Conservation (phyloP, 1,140 invertebrate species). For the Potamilus streckersoni region DNA sequence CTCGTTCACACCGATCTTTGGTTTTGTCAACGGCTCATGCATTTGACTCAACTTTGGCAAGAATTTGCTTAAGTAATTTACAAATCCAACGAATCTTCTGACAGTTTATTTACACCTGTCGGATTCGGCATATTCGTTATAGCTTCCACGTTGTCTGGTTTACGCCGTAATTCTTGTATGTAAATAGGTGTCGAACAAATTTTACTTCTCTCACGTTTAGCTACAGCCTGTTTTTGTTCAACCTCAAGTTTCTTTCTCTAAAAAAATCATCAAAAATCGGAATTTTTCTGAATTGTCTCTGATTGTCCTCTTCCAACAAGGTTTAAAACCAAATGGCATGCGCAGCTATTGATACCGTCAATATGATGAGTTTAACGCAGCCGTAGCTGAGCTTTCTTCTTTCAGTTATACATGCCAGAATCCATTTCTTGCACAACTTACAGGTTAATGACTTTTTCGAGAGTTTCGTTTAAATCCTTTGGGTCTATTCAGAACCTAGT, state of each 20-base stretch:
- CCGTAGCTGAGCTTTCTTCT: constrained; percentile 5
- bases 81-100: constrained; percentile 30
- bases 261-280: no score
- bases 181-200: no score
- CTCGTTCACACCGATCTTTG: constrained; percentile 9
- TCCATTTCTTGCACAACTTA: constrained; percentile 23
- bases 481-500: constrained; percentile 18
- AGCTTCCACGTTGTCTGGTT: no score
- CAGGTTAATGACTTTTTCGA: constrained; percentile 29
- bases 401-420: constrained; percentile 34
- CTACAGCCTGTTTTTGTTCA: no score
- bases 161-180: no score
- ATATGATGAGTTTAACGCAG: constrained; percentile 30
- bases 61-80: constrained; percentile 40
- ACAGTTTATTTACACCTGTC: background rate
- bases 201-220: no score
- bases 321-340: constrained; percentile 36
- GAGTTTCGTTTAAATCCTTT: constrained; percentile 35
- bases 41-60: constrained; percentile 34
- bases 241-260: no score
- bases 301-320: constrained; percentile 54
- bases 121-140: background rate
- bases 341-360: constrained; percentile 34
- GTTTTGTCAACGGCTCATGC: constrained; percentile 28
- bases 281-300: no score